Percentiles rank a stretch among this genome's conserved stretches.
Conservation (phyloP, 2,888 invertebrate species). For the Epinotia demarniana region DNA sequence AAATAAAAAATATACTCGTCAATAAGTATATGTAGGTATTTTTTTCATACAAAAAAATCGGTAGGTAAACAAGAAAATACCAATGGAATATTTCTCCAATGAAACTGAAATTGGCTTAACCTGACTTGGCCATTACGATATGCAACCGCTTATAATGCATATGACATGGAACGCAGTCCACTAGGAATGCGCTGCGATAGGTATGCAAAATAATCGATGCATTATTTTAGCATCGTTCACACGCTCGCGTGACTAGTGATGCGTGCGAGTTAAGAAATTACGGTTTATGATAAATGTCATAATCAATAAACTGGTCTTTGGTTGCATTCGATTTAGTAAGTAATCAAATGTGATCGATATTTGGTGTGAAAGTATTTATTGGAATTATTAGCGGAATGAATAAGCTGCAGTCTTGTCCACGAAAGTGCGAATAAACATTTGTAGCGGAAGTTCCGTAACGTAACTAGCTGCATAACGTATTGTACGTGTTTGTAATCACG, state of each 20-base stretch:
- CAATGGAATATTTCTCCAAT: background rate
- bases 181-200: slow-evolving; percentile 44
- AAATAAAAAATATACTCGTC: background rate
- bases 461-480: too few relatives aligned
- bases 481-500: too few relatives aligned
- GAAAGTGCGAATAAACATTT: too few relatives aligned
- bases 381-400: too few relatives aligned
- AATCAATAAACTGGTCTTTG: slow-evolving; percentile 19
- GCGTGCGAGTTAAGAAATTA: slow-evolving; percentile 25
- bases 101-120: slow-evolving; percentile 29
- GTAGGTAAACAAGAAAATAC: background rate
- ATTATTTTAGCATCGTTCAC: slow-evolving; percentile 13
- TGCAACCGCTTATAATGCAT: slow-evolving; percentile 21
- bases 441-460: too few relatives aligned
- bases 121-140: background rate
- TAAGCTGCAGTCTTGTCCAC: too few relatives aligned
- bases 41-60: background rate
- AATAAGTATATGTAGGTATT: background rate
- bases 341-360: too few relatives aligned
- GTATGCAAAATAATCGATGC: slow-evolving; percentile 45
- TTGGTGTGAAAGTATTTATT: too few relatives aligned
- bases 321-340: background rate
- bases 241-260: slow-evolving; percentile 28
- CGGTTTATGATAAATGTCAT: slow-evolving; percentile 21
- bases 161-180: slow-evolving; percentile 49